Percentiles rank a stretch among this genome's conserved stretches.
Evolutionary conservation across 1,140 invertebrate species (phyloP).

Genomic region (Listronotus bonariensis): DNA sequence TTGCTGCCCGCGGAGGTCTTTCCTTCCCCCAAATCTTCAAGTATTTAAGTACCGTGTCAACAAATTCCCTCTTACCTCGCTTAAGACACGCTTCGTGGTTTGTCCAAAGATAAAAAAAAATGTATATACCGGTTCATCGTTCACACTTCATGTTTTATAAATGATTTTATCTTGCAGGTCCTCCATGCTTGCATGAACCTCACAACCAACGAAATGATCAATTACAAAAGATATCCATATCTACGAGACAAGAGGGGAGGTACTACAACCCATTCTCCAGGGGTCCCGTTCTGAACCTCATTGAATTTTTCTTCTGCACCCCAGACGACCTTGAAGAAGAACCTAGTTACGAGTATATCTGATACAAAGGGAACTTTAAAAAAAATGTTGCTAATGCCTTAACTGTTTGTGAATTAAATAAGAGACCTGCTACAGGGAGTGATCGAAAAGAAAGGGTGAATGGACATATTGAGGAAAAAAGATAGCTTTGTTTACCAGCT

Average conservation of each 20-base stretch:
- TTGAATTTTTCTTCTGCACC: conserved; percentile 87
- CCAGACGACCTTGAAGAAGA: conserved; percentile 76
- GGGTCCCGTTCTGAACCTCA: conserved; percentile 81
- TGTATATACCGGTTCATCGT: too few relatives aligned
- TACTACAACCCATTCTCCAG: conserved; percentile 89
- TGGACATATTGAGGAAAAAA: neutral
- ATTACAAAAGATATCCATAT: conserved; percentile 89
- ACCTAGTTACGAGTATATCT: conserved; percentile 58
- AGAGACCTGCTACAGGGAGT: neutral
- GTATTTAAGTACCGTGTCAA: too few relatives aligned
- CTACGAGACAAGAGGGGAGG: conserved; percentile 79
- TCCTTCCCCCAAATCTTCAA: too few relatives aligned
- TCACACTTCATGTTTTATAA: too few relatives aligned
- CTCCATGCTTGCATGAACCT: conserved; percentile 88
- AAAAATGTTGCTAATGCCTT: neutral
- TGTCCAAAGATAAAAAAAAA: too few relatives aligned
- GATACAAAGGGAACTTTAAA: conserved; percentile 38
- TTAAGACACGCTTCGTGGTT: too few relatives aligned
- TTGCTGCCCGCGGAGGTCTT: too few relatives aligned
- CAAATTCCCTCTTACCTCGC: too few relatives aligned
- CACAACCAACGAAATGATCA: conserved; percentile 94
- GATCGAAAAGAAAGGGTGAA: neutral
- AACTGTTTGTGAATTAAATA: conserved; percentile 11
- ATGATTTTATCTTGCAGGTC: conserved; percentile 62
- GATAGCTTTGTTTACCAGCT: neutral